Conservation (phyloP, 1,140 invertebrate species). For the Drosophila elegans region DNA sequence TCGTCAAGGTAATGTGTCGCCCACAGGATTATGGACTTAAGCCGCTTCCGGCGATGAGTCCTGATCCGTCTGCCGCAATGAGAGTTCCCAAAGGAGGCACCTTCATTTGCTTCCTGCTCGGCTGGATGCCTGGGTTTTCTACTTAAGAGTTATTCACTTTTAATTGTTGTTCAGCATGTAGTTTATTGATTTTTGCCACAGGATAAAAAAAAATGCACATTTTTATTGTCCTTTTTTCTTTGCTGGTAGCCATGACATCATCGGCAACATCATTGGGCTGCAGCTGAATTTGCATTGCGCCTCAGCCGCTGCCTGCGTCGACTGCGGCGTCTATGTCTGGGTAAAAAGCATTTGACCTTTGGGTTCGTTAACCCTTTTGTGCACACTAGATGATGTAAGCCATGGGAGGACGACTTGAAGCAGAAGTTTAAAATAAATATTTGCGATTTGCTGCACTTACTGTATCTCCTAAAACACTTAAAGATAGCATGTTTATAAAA, state of each 20-base stretch:
- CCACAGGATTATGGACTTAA: slow-evolving; percentile 69
- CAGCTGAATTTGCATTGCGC: slow-evolving; percentile 39
- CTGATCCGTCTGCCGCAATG: slow-evolving; percentile 30
- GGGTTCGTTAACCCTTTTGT: slow-evolving; percentile 60
- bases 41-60: slow-evolving; percentile 12
- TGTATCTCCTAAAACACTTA: not conserved
- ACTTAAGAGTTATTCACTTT: slow-evolving; percentile 5
- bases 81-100: not conserved
- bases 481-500: not conserved
- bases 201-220: slow-evolving; percentile 4
- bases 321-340: slow-evolving; percentile 46
- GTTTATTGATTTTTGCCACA: slow-evolving; percentile 20
- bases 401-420: not conserved
- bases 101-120: not conserved
- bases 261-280: slow-evolving; percentile 38
- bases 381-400: slow-evolving; percentile 58
- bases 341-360: slow-evolving; percentile 71
- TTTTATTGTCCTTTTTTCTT: slow-evolving; percentile 6
- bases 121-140: not conserved
- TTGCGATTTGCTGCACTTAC: not conserved
- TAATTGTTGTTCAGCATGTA: slow-evolving; percentile 28
- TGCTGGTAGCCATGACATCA: slow-evolving; percentile 66
- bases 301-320: slow-evolving; percentile 8
- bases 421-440: slow-evolving; percentile 1
- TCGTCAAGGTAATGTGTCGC: slow-evolving; percentile 77